A percentile compares a stretch with the other conserved stretches of the same genome.
Conservation (phyloP, 2,113 vertebrate genomes). For the Psettodes erumei region DNA sequence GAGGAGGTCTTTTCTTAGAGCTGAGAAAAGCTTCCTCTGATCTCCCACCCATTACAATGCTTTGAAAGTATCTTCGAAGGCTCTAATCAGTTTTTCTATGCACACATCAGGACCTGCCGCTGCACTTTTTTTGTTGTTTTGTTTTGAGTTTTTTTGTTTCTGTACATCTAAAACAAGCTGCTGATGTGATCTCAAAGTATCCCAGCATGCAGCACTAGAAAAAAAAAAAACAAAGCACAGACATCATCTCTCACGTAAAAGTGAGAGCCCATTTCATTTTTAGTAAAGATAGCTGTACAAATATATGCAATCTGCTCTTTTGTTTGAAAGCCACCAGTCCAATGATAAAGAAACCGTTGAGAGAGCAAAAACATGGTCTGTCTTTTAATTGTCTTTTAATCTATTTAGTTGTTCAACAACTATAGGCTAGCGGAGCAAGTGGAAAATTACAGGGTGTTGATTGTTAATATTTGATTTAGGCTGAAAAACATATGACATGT, state of each 20-base stretch:
- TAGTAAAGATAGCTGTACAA: slow-evolving; percentile 26
- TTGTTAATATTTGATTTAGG: slow-evolving; percentile 23
- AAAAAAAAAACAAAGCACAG: slow-evolving; percentile 10
- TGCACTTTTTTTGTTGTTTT: no score
- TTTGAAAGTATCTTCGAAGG: slow-evolving; percentile 5
- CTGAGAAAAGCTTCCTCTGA: slow-evolving; percentile 43
- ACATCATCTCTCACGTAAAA: slow-evolving; percentile 19
- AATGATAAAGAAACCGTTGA: slow-evolving; percentile 4
- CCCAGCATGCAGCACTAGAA: slow-evolving; percentile 13
- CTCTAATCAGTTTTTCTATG: slow-evolving; percentile 37
- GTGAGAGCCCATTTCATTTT: slow-evolving; percentile 16
- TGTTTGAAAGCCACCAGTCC: slow-evolving; percentile 40
- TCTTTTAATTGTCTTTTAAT: no score
- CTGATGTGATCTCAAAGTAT: slow-evolving; percentile 22
- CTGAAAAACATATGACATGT: slow-evolving; percentile 29
- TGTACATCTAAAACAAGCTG: slow-evolving; percentile 21
- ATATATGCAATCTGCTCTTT: slow-evolving; percentile 38
- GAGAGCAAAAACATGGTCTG: background rate
- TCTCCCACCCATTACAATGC: slow-evolving; percentile 9
- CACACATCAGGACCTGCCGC: slow-evolving; percentile 9
- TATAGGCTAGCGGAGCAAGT: slow-evolving; percentile 22
- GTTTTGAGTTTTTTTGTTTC: background rate
- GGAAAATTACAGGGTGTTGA: slow-evolving; percentile 36
- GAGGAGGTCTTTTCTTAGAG: slow-evolving; percentile 56
- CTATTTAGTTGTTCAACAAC: slow-evolving; percentile 21